Evolutionary conservation across 2,113 vertebrate genomes (phyloP), one percentile per base, ranked within the genome.

Genomic region (Clinocottus analis): DNA sequence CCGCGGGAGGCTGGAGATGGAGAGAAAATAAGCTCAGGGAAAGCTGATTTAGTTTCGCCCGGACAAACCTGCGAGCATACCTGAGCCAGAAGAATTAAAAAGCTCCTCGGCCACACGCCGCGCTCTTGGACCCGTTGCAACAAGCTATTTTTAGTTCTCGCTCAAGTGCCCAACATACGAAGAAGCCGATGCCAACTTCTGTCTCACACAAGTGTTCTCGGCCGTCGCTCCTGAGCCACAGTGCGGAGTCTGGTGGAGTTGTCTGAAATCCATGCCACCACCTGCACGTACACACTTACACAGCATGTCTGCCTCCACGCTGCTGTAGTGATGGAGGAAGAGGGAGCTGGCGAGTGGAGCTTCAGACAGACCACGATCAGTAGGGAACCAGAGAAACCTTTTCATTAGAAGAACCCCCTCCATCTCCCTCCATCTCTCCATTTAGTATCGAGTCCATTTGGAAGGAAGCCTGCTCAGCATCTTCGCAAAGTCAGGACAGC

Each of bases 241-340:
- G 77, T 66, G 76, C 66, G 79, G 83, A 83, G 81, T 87, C 11
- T 71, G 75, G 85, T 83, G 77, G 86, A 91, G 88, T 90, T 33
- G 77, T 91, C 79, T 59, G 29, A 4, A 31, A 31, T 31, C 29
- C 66, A n/a, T n/a, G n/a, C n/a, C n/a, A n/a, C n/a, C n/a, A n/a
- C n/a, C n/a, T n/a, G n/a, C n/a, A n/a, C n/a, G n/a, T n/a, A n/a
- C n/a, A n/a, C n/a, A n/a, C n/a, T n/a, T n/a, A n/a, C n/a, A n/a
- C n/a, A n/a, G n/a, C n/a, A n/a, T n/a, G n/a, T n/a, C n/a, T n/a
- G n/a, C n/a, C n/a, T n/a, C n/a, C n/a, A n/a, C n/a, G 29, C 59
- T 0, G 39, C 23, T 78, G 13, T 23, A 17, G 25, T 69, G 49
- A 71, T 51, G 73, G 51, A 82, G 7, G 5, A 49, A 14, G 13